These are phyloP conservation scores for Drosophila lacertosa DNA, from an alignment of 1,140 invertebrate species.

Conservation along the genomic window DNA sequence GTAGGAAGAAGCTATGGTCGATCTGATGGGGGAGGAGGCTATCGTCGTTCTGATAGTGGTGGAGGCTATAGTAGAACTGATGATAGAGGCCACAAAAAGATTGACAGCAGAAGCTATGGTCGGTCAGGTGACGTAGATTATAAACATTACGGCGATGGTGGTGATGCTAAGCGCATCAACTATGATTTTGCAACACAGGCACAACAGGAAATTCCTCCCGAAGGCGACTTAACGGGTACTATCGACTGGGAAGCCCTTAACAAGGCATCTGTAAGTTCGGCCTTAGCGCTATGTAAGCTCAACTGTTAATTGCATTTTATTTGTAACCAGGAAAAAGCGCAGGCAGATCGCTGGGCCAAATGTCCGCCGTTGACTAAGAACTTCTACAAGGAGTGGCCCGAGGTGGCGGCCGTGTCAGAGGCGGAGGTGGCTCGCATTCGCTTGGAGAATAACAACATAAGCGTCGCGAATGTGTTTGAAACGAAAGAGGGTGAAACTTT, in stretches of 20 bases:
- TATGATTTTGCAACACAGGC: constrained; percentile 29
- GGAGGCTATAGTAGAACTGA: constrained; percentile 10
- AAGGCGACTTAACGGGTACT: constrained; percentile 44
- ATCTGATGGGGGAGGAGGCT: not conserved
- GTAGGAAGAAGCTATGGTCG: not conserved
- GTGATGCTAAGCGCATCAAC: constrained; percentile 6
- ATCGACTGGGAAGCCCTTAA: constrained; percentile 72
- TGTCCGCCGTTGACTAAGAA: constrained; percentile 90
- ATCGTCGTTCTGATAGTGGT: not conserved
- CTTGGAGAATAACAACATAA: constrained; percentile 89
- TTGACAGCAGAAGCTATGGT: not conserved
- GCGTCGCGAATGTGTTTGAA: constrained; percentile 86
- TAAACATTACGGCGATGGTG: not conserved
- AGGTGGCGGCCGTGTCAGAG: constrained; percentile 87
- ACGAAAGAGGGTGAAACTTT: constrained; percentile 74
- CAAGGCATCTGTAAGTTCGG: constrained; percentile 53
- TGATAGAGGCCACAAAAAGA: not conserved
- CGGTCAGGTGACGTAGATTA: not conserved
- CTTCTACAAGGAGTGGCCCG: constrained; percentile 93
- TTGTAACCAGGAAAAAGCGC: constrained; percentile 84
- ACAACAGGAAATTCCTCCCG: not conserved
- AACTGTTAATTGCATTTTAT: not conserved
- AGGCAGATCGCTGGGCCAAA: constrained; percentile 86
- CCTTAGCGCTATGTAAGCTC: not conserved
- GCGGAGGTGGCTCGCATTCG: constrained; percentile 88